Base-by-base conservation (phyloP, 2,888 invertebrate genomes). In the Drosophila melanosoma region DNA sequence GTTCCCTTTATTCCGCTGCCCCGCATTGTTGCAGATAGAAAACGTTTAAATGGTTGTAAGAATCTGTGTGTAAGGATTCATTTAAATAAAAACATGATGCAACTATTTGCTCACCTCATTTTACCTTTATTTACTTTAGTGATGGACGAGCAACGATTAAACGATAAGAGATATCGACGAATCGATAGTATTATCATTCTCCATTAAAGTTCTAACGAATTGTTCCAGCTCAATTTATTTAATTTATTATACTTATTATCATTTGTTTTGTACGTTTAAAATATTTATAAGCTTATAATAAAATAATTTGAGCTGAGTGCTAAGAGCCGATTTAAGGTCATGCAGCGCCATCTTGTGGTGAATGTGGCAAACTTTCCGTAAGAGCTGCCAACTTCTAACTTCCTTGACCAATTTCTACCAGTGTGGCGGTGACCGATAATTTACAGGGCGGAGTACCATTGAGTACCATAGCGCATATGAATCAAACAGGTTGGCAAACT, bases 1-100 rank as follows among this genome's bases (percentile, higher is more conserved):
- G 81, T 76, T 2, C 69, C 60, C 40, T 91, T 90, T 0, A 58
- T 26, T 6, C 32, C 49, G 20, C 74, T 85, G 20, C 38, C 49
- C 17, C 54, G 64, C 23, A 42, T 35, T 3, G 71, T 64, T 23
- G 45, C 26, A 66, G 42, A 70, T 89, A 74, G 1, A 89, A 76
- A 69, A 59, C 90, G 89, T 70, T 67, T 82, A 17, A 76, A 29
- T 6, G 51, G 29, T 45, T 63, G 60, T 54, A 68, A 75, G 17
- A 83, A 66, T 59, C 81, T 86, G 81, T 65, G 56, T 51, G 33
- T 11, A 56, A 33, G 8, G 17, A 10, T 69, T 58, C 23, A 54
- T 62, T 40, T 36, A 38, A 60, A 12, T 42, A 1, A 17, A 42
- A 53, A 29, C 29, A 3, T 4, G 12, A 20, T 20, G 1, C 8